Evolutionary conservation across 1,140 invertebrate genomes (phyloP), one percentile per base, ranked within the genome.

Genomic region (Papilio glaucus): DNA sequence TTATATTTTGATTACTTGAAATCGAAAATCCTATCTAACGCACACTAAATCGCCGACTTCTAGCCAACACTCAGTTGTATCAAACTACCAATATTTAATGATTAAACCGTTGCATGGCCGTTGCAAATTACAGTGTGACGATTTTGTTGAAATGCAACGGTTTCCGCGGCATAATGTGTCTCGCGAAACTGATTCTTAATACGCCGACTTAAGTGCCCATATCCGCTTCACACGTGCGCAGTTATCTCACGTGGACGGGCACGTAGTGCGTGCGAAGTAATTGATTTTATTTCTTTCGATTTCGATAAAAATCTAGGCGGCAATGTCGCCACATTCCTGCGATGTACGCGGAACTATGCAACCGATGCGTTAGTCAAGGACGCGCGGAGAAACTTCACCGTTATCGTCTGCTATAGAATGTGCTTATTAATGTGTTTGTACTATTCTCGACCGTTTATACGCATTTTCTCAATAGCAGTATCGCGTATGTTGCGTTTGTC

Each of bases 211-310:
- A 71, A 61, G 26, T 62, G 18, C 69, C 29, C 9, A 68, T 13
- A 67, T n/a, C 41, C 7, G 18, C 10, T 1, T 13, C 2, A 38
- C 24, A 49, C 37, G 10, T 42, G 53, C 71, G 73, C 53, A 76
- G 18, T 75, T 60, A 53, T 39, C 68, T 79, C 79, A 81, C 77
- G 77, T 79, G 75, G 18, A 15, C 41, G 18, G 26, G 67, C 77
- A 77, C 72, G 75, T 70, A 72, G 18, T 41, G 33, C 49, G 53
- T 61, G 60, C 72, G 60, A 29, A 72, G 69, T 81, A 81, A 81
- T 81, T 75, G 77, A 81, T 79, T 81, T 73, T 69, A 73, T 74
- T 81, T 72, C 77, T 75, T 78, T 78, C 72, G 75, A 75, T 78
- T 76, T 63, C 37, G 69, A 72, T 72, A 77, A 78, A 77, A 76